Evolutionary conservation across 2,113 vertebrate species (phyloP), one percentile per base, ranked within the genome.

Genomic region (Hiodon alosoides): DNA sequence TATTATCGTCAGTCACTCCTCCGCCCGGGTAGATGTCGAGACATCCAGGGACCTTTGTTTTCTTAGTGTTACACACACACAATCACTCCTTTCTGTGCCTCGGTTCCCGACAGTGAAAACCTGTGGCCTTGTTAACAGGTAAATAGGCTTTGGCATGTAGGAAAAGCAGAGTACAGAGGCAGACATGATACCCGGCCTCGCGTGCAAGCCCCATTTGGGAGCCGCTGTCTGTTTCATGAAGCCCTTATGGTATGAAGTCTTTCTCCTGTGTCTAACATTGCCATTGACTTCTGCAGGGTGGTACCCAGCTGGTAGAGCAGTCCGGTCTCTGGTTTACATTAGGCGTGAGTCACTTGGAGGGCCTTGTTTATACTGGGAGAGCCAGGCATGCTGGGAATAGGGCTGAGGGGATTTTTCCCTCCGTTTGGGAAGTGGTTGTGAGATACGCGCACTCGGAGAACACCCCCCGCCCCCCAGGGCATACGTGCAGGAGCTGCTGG

Each of bases 321-420:
- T 80, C 76, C 80, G 82, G 79, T 72, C 78, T 92, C 91, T 94
- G 93, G 85, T 93, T 94, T 91, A 87, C 84, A 89, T 93, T 91
- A 94, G 75, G 79, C 69, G 53, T 89, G 91, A 93, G 90, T 91
- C 90, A 93, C 90, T 85, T 86, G 87, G 85, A 85, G 83, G 87
- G 81, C 83, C 31, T 58, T 84, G 88, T 89, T 92, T 87, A 86
- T 80, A 81, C 81, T 85, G 67, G 69, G 81, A 73, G 71, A 83
- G 84, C 83, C 85, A 69, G 81, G 80, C 82, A 79, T n/a, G 58
- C 83, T 87, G 89, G 82, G 87, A 86, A 80, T 83, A 73, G 79
- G 83, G 81, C 86, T 80, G 52, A 13, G 87, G 80, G 84, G 86
- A 84, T 89, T 87, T 77, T 70, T 76, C 73, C 2, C 2, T 72